Evolutionary conservation across 2,797 vertebrate genomes (phyloP), one percentile per base, ranked within the genome.

Genomic region (Phataginus tetradactyla): DNA sequence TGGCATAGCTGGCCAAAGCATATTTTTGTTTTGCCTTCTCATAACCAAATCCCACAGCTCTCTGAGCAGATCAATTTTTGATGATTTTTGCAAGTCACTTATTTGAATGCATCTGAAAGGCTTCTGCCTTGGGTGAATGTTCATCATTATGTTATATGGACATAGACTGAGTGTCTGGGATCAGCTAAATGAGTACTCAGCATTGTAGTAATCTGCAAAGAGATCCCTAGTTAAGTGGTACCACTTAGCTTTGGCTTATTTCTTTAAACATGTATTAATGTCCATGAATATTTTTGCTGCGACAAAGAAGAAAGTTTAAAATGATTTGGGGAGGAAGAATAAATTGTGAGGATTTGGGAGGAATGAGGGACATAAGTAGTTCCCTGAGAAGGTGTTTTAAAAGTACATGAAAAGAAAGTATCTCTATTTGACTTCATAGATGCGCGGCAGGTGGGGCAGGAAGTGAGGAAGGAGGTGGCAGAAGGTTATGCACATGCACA

Each of bases 51-150:
- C 27, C 21, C 34, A 78, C 18, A 55, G 57, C 8, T 68, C 8
- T 68, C 66, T 71, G 34, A 90, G 45, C 15, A 87, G 72, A 77
- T 68, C 1, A 13, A 11, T 59, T 79, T 94, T 87, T 79, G 23
- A 63, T 81, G 66, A 61, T 42, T 90, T 92, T 94, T 81, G 42
- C 18, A 88, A 90, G 92, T 90, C 10, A 68, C 23, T 88, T 78
- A 77, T 51, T 91, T 86, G 61, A 85, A 23, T 84, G 32, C 84
- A 61, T 49, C 8, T 81, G 29, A 90, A 85, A 94, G n/a, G 14
- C 32, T 21, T 90, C 64, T 90, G 17, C 61, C 45, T 74, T 68
- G 88, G 39, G 49, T 53, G 29, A 59, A 53, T 27, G 45, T 42
- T 69, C 57, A 90, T 83, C 13, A 66, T 80, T 23, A 83, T 10